These are phyloP conservation scores for Limnephilus rhombicus DNA, from an alignment of 2,888 invertebrate species.

Conservation along the genomic window DNA sequence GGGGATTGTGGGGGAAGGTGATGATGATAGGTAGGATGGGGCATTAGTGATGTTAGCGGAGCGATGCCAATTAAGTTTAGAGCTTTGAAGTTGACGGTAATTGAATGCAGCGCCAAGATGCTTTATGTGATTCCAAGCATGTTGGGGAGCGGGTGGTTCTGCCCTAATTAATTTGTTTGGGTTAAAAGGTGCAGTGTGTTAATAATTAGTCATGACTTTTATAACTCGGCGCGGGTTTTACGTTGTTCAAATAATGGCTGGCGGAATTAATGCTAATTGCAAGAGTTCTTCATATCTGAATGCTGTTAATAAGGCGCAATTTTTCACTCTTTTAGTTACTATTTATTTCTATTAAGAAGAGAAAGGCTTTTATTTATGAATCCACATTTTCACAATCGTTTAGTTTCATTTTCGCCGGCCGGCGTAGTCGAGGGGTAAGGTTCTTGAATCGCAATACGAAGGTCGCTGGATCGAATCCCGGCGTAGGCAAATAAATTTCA, in stretches of 20 bases:
- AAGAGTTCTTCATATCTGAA: background rate
- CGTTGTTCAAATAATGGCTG: background rate
- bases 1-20: background rate
- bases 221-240: background rate
- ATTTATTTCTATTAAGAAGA: background rate
- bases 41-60: slow-evolving; percentile 55
- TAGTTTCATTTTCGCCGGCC: no score
- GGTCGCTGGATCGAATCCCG: no score
- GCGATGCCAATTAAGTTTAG: slow-evolving; percentile 57
- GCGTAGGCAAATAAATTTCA: no score
- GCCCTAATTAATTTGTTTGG: slow-evolving; percentile 48
- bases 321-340: background rate
- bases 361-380: background rate
- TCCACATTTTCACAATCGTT: background rate
- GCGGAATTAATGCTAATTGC: background rate
- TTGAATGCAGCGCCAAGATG: slow-evolving; percentile 55
- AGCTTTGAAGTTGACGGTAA: slow-evolving; percentile 57
- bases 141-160: background rate
- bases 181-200: slow-evolving; percentile 38
- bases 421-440: no score
- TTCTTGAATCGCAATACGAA: no score
- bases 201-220: slow-evolving; percentile 34
- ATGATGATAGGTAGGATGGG: slow-evolving; percentile 41
- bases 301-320: background rate
- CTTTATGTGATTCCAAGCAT: slow-evolving; percentile 49